Evolutionary conservation across 2,888 invertebrate species (phyloP), one percentile per base, ranked within the genome.

Genomic region (Erebia aethiops): DNA sequence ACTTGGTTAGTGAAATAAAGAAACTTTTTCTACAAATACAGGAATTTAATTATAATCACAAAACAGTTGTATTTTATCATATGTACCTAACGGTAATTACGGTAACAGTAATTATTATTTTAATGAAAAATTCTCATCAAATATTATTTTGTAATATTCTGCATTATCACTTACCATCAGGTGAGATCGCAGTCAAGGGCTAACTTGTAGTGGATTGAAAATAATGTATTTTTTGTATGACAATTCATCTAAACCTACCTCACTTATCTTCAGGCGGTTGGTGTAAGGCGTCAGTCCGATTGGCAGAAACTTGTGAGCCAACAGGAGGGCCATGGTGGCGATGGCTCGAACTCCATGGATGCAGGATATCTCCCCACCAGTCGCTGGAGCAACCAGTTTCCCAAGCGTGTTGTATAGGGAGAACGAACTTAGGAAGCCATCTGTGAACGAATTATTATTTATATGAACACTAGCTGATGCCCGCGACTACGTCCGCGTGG

Each of bases 321-420:
- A 80, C 76, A 96, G 94, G 71, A 96, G 86, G 73, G 95, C 94
- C 1, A 96, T 79, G 3, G 95, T 96, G 69, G 95, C 94, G 52
- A 95, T 79, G n/a, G 95, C 94, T 75, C 96, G 93, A 49, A 97
- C 91, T 3, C 97, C 95, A 78, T 97, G 96, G 72, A 97, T 94
- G 81, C 96, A 95, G 49, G 94, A 92, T 75, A 97, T 95, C 77
- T 95, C 95, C 43, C 93, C 94, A 1, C 87, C 82, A 0, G 86
- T 82, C 0, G 92, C 91, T 0, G 94, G 93, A 21, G 92, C 94
- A 14, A 95, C 81, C 74, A 97, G 89, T 80, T 94, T 94, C 66
- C 84, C 85, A 10, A 95, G 79, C 21, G 96, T 95, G 71, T 94
- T 94, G 81, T 95, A 95, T 10, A 96, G 87, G 0, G 97, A 96